These are phyloP conservation scores for Tonatia bakeri DNA, from an alignment of 2,113 vertebrate species.

Conservation along the genomic window DNA sequence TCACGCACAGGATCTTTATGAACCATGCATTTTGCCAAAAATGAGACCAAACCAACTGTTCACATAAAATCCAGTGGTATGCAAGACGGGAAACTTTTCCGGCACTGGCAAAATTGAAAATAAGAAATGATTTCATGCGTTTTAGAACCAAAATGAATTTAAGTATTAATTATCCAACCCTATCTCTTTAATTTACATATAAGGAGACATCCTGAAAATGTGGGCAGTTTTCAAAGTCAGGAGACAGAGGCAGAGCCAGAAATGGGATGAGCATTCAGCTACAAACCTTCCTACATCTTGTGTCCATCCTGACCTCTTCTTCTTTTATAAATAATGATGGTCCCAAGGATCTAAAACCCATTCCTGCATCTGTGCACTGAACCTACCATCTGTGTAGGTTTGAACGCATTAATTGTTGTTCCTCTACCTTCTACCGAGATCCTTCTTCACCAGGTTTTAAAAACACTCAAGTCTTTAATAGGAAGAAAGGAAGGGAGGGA, in stretches of 20 bases:
- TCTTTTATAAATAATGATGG: not conserved
- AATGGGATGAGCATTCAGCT: rapidly evolving
- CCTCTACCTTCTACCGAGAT: not conserved
- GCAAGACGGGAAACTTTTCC: not conserved
- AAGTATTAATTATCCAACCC: not conserved
- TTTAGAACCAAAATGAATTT: not conserved
- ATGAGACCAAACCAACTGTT: not conserved
- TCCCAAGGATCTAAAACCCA: not conserved
- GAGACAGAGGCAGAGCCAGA: not conserved
- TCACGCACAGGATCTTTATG: not conserved
- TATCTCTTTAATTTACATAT: not conserved
- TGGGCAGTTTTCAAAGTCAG: not conserved
- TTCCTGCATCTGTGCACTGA: not conserved
- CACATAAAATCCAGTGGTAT: not conserved
- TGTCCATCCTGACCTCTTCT: not conserved
- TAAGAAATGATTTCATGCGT: not conserved
- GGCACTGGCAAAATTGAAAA: not conserved
- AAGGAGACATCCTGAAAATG: not conserved
- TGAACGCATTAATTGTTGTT: not conserved
- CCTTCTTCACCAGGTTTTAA: not conserved
- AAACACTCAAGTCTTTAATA: not conserved
- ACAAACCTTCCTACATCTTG: not conserved
- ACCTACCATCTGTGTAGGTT: not conserved
- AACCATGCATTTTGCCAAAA: not conserved
- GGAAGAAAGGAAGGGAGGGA: too few relatives aligned